A percentile compares a stretch with the other conserved stretches of the same genome.
These are phyloP conservation scores for Egretta garzetta DNA, from an alignment of 2,113 vertebrate species.

Conservation along the genomic window DNA sequence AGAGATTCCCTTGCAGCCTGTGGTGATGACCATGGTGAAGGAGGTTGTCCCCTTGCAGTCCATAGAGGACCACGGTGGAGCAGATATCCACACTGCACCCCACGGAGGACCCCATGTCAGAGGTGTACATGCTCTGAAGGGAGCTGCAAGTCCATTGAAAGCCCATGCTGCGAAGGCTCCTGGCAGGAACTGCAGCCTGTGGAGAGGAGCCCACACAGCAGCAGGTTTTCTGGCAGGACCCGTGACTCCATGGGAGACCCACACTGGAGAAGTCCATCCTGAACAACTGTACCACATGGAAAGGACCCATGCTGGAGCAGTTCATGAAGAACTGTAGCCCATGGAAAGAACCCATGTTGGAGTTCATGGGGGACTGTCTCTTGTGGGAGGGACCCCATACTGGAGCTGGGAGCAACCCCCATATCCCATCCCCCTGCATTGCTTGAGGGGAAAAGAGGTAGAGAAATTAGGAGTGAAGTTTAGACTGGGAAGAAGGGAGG, in stretches of 20 bases:
- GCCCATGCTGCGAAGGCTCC: accelerated
- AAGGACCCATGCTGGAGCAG: not conserved
- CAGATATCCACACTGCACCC: too few relatives aligned
- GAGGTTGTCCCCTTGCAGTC: not conserved
- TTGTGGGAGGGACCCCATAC: too few relatives aligned
- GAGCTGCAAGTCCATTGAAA: not conserved
- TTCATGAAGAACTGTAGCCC: too few relatives aligned
- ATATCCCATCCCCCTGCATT: accelerated
- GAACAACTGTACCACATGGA: not conserved
- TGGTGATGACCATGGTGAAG: not conserved
- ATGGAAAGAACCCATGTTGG: too few relatives aligned
- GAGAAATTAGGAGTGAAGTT: not conserved
- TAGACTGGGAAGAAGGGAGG: not conserved
- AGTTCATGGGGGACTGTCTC: too few relatives aligned
- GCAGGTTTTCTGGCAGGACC: not conserved
- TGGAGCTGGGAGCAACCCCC: not conserved
- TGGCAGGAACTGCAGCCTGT: not conserved
- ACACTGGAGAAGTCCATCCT: not conserved
- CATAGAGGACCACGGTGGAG: too few relatives aligned
- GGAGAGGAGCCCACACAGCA: not conserved
- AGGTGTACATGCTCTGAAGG: not conserved
- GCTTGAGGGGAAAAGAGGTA: not conserved
- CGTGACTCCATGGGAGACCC: not conserved
- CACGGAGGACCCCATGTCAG: not conserved
- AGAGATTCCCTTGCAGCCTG: not conserved